These are phyloP conservation scores for Trichechus manatus DNA, from an alignment of 2,113 vertebrate species.

Conservation along the genomic window DNA sequence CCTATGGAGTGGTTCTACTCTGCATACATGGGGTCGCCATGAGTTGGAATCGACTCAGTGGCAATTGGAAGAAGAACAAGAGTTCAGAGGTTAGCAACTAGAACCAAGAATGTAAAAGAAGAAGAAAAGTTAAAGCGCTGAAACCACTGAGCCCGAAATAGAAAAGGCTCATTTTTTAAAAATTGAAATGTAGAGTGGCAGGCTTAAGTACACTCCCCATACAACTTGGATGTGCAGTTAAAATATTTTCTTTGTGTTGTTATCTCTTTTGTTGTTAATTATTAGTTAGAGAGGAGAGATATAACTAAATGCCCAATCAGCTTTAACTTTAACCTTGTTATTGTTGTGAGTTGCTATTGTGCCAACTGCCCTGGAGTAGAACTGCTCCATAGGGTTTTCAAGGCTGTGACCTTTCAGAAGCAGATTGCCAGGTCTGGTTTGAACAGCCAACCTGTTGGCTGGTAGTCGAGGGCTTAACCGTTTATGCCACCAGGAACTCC, in stretches of 20 bases:
- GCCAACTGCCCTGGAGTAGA: too few relatives aligned
- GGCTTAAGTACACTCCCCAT: neutral
- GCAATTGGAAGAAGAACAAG: too few relatives aligned
- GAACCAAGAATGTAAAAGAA: neutral
- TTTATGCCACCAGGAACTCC: too few relatives aligned
- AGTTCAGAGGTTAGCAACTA: neutral
- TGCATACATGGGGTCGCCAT: too few relatives aligned
- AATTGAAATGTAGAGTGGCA: neutral
- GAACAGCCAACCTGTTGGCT: too few relatives aligned
- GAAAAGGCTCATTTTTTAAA: neutral
- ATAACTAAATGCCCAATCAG: neutral
- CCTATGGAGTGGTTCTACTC: too few relatives aligned
- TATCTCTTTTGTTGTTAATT: neutral
- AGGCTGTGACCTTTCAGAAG: too few relatives aligned
- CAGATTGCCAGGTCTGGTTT: too few relatives aligned
- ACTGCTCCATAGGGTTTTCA: too few relatives aligned
- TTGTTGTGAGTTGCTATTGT: too few relatives aligned
- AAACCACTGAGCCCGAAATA: neutral
- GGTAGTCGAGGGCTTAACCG: too few relatives aligned
- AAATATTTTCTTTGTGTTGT: neutral
- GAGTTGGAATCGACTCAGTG: too few relatives aligned
- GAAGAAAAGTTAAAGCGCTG: neutral
- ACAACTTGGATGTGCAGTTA: neutral
- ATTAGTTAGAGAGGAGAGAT: constrained; percentile 8
- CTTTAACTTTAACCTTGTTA: neutral